Base-by-base conservation (phyloP, 2,797 vertebrate genomes). In the Hapalemur alaotrensis region DNA sequence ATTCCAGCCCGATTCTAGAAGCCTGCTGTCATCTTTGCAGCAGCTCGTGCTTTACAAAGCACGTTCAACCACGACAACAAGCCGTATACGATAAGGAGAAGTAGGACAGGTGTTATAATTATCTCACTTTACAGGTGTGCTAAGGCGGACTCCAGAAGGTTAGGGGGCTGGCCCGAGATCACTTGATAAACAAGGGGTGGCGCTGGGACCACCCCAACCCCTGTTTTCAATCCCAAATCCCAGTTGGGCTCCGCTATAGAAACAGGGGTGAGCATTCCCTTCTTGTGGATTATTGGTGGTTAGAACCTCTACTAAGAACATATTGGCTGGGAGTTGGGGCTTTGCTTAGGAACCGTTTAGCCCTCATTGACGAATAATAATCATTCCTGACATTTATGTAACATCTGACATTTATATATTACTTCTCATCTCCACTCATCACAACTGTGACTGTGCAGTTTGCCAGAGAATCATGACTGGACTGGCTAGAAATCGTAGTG, bases 301-400 rank as follows among this genome's bases (percentile, higher is more conserved):
- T 67, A 92, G 92, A 92, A 90, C 61, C 54, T 80, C 81, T 81
- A 65, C 92, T 90, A 28, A 96, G 52, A 35, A 57, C 30, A 18
- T 75, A 59, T 35, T 91, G 93, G 83, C 89, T 91, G 30, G 22
- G 73, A 91, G 57, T 38, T 11, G 22, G 41, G 69, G n/a, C 75
- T 97, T 95, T 91, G 82, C 93, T 97, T 96, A 97, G 91, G 79
- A 96, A 97, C 48, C 30, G 38, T 80, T 96, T 81, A 89, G 75
- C 89, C 70, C 82, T 87, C 67, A 41, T 94, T 95, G 95, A 86
- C 76, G 87, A 93, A 95, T 90, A 95, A 87, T 96, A 83, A 96
- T 96, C 85, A 78, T 84, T 96, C 63, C 83, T 97, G 96, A 90
- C 93, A 96, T 96, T 96, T 97, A 95, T 97, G 86, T 93, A 94